Conservation (phyloP, 1,140 invertebrate genomes). For the Drosophila seguyi region DNA sequence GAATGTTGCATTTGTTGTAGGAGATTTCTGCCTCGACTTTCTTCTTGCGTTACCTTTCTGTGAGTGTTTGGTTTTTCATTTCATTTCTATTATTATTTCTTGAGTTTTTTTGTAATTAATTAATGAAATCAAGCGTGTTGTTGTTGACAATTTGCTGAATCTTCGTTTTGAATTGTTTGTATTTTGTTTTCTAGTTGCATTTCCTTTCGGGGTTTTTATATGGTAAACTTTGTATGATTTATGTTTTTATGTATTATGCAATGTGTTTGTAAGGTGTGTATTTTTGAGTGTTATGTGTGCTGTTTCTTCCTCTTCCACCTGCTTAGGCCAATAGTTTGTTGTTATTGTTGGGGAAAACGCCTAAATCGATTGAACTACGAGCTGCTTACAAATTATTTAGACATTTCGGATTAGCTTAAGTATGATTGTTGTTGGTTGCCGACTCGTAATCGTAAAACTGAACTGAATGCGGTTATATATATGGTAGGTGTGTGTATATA, state of each 20-base stretch:
- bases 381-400: slow-evolving; percentile 55
- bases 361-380: slow-evolving; percentile 43
- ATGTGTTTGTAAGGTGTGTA: slow-evolving; percentile 3
- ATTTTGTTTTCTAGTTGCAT: slow-evolving; percentile 7
- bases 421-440: slow-evolving; percentile 61
- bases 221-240: not conserved
- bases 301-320: slow-evolving; percentile 18
- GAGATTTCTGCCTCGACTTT: slow-evolving; percentile 12
- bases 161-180: slow-evolving; percentile 7
- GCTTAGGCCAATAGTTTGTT: slow-evolving; percentile 37
- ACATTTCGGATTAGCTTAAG: slow-evolving; percentile 57
- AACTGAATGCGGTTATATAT: slow-evolving; percentile 30
- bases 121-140: slow-evolving; percentile 51
- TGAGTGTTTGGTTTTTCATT: not conserved
- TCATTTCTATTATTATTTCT: slow-evolving; percentile 21
- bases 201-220: slow-evolving; percentile 1
- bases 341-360: slow-evolving; percentile 35
- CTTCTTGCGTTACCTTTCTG: not conserved
- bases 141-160: slow-evolving; percentile 30
- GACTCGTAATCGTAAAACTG: slow-evolving; percentile 44
- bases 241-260: not conserved
- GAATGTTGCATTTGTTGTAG: not conserved
- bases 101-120: slow-evolving; percentile 28
- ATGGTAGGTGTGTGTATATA: not conserved
- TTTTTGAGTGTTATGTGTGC: slow-evolving; percentile 19